Conservation (phyloP, 2,113 vertebrate genomes). For the Phocoena phocoena region DNA sequence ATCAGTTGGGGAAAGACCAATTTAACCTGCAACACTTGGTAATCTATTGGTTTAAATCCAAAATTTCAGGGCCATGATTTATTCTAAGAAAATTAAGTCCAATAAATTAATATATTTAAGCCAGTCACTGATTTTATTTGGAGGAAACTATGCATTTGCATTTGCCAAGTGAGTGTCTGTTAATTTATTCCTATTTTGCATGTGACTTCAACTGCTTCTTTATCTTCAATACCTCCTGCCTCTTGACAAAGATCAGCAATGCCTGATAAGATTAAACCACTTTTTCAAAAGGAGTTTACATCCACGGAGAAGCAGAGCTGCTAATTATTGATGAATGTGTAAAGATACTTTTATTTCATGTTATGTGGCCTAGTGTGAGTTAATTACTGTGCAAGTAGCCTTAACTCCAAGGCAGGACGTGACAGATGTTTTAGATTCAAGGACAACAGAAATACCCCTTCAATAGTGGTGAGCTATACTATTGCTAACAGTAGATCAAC, state of each 20-base stretch:
- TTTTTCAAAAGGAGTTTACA: slow-evolving; percentile 77
- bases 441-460: slow-evolving; percentile 62
- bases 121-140: neutral
- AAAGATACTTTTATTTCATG: slow-evolving; percentile 80
- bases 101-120: neutral
- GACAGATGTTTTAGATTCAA: slow-evolving; percentile 79
- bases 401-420: slow-evolving; percentile 71
- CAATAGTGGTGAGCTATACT: slow-evolving; percentile 33
- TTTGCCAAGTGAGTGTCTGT: neutral
- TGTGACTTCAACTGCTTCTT: slow-evolving; percentile 35
- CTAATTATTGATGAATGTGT: slow-evolving; percentile 80
- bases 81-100: neutral
- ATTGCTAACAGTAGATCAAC: slow-evolving; percentile 57
- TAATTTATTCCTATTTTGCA: neutral
- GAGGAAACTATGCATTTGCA: neutral
- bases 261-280: slow-evolving; percentile 74
- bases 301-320: slow-evolving; percentile 74
- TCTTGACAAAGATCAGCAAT: slow-evolving; percentile 74
- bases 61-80: neutral
- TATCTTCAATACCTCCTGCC: slow-evolving; percentile 4
- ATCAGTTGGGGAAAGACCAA: neutral
- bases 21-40: neutral
- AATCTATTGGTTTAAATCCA: neutral
- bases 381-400: slow-evolving; percentile 79
- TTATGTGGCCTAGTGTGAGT: slow-evolving; percentile 70